Base-by-base conservation (phyloP, 2,888 invertebrate genomes). In the Anorthoa munda region DNA sequence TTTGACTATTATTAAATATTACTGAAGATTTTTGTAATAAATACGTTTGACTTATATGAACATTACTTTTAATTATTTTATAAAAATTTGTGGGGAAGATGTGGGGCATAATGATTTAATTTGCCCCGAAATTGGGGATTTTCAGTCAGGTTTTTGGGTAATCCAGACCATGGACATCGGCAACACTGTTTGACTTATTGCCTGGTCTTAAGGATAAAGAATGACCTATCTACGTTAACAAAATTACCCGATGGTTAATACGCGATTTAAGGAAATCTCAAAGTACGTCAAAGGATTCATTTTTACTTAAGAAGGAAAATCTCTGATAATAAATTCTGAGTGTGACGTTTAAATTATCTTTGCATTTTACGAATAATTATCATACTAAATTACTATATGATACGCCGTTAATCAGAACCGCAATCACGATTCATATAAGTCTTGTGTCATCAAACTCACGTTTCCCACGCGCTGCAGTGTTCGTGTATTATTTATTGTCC, bases 401-500 rank as follows among this genome's bases (percentile, higher is more conserved):
- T 56, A 66, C 11, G 11, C 31, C 9, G 12, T 15, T 39, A 58
- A 53, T 63, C 56, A 26, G 46, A 50, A 56, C 5, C 56, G 51
- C 31, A 48, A 66, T 64, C 51, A 58, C 31, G 61, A 48, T 73
- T 66, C 59, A 23, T 1, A 31, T 12, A n/a, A 53, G 39, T 48
- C 23, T 66, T 60, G 65, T 78, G 66, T 64, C 68, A 72, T 73
- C 69, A 79, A 83, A 76, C 69, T 79, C 77, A 83, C 82, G 83
- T 87, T 89, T 90, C 90, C 84, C 90, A 90, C 90, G 88, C 85
- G 46, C 69, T 80, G 75, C 80, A 82, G 73, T 75, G 77, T 83
- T 76, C 76, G 76, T 58, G 81, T 67, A 26, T 18, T 23, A 50
- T 23, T 23, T 46, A 51, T 70, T 71, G 73, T 82, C 77, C 82